Base-by-base conservation (phyloP, 2,888 invertebrate species). In the Noctua janthe region DNA sequence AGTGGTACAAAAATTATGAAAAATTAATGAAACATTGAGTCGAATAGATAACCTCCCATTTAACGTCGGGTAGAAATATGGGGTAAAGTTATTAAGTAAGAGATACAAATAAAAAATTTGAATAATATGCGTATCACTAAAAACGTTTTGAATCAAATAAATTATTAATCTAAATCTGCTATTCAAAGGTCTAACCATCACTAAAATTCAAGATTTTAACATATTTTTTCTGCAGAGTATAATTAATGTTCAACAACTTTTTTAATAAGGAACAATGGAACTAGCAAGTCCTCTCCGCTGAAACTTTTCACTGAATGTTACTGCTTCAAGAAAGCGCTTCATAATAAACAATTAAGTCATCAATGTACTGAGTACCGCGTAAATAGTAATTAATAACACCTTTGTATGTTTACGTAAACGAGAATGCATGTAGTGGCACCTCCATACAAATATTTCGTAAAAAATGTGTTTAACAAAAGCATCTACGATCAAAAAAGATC, bases 301-400 rank as follows among this genome's bases (percentile, higher is more conserved):
- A 70, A 75, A 73, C 72, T 73, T 56, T 29, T 23, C 43, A 47
- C 35, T 67, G 2, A 83, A 67, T 79, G 66, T 23, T 49, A 43
- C 39, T 43, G 15, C 35, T 85, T 64, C 29, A 70, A 62, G 23
- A 86, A 56, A 66, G 6, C 2, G 23, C 69, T 74, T 47, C 39
- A 54, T 17, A 66, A 39, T 66, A 87, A 23, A 62, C 49, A 77
- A 83, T 80, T 75, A 84, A 73, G 54, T 39, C n/a, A 17, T 51
- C 51, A 80, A 17, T 49, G 70, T 74, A 56, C 43, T 73, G 51
- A 70, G 29, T 78, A 47, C 39, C 59, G 2, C 47, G 51, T 70
- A 84, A 76, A 73, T 87, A 83, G 35, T 80, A 75, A 83, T 76
- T 74, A 83, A 51, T 73, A 84, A 64, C 51, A 62, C 49, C 13